Conservation (phyloP, 2,113 vertebrate species). For the Ictidomys tridecemlineatus region DNA sequence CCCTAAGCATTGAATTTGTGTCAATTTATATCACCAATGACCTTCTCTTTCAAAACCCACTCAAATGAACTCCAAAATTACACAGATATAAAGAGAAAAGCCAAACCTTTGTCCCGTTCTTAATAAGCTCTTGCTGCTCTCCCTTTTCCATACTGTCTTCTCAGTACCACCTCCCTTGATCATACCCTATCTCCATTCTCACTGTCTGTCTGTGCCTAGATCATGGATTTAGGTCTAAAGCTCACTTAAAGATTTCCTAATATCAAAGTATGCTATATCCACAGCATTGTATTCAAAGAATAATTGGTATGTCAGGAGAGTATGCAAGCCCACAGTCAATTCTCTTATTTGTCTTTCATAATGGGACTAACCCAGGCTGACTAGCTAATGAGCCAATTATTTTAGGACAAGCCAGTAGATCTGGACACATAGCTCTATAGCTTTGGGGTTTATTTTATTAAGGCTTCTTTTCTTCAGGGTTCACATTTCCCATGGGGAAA, state of each 20-base stretch:
- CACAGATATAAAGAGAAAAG: not conserved
- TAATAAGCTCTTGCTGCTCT: conserved; percentile 55
- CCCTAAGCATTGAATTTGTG: conserved; percentile 40
- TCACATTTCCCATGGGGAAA: conserved; percentile 49
- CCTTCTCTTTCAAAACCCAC: not conserved
- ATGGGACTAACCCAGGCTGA: not conserved
- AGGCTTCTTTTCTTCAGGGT: conserved; percentile 60
- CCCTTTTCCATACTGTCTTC: not conserved
- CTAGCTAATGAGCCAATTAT: conserved; percentile 68
- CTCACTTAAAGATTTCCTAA: conserved; percentile 49
- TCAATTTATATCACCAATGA: conserved; percentile 18
- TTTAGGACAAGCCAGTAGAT: conserved; percentile 43
- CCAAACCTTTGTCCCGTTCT: conserved; percentile 54
- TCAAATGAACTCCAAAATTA: conserved; percentile 64
- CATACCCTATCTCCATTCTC: not conserved
- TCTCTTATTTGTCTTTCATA: conserved; percentile 66
- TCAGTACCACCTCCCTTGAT: not conserved
- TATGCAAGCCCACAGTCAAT: not conserved
- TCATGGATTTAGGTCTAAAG: conserved; percentile 15
- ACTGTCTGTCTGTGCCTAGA: not conserved
- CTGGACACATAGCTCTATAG: not conserved
- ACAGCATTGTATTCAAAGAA: conserved; percentile 17
- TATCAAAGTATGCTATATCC: conserved; percentile 30
- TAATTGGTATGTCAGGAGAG: not conserved
- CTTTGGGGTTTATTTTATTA: conserved; percentile 72